Conservation (phyloP, 2,888 invertebrate genomes). For the Nephrotoma guestfalica region DNA sequence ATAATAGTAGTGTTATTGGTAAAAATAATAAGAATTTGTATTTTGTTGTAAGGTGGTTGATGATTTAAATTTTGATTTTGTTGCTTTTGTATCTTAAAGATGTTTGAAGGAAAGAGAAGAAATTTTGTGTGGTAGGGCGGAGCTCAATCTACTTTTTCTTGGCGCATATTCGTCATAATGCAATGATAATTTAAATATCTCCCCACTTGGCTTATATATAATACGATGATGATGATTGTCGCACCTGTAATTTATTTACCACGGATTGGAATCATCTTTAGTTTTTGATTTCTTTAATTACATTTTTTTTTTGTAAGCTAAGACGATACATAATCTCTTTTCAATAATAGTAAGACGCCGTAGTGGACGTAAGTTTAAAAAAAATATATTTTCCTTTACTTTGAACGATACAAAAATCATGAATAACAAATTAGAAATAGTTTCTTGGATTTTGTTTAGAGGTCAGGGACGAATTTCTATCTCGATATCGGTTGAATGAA, state of each 20-base stretch:
- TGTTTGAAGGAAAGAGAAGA: background rate
- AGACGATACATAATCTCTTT: background rate
- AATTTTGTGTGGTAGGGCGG: background rate
- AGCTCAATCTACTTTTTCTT: background rate
- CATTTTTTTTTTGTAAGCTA: background rate
- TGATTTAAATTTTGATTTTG: background rate
- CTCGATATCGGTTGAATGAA: background rate
- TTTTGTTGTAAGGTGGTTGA: background rate
- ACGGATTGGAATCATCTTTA: background rate
- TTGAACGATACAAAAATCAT: background rate
- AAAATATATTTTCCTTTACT: background rate
- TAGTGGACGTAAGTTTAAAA: background rate
- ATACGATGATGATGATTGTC: background rate
- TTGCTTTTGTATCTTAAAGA: background rate
- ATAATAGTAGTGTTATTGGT: background rate
- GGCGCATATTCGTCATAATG: background rate
- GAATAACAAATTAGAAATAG: background rate
- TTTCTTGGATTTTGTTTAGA: background rate
- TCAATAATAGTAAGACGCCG: background rate
- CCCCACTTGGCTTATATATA: background rate
- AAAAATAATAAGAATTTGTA: slow-evolving; percentile 7
- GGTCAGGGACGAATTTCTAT: background rate
- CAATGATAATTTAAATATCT: background rate
- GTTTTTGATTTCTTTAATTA: background rate
- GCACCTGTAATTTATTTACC: background rate